These are phyloP conservation scores for Xestoiulus laeticollis DNA, from an alignment of 2,888 invertebrate genomes.

Conservation along the genomic window DNA sequence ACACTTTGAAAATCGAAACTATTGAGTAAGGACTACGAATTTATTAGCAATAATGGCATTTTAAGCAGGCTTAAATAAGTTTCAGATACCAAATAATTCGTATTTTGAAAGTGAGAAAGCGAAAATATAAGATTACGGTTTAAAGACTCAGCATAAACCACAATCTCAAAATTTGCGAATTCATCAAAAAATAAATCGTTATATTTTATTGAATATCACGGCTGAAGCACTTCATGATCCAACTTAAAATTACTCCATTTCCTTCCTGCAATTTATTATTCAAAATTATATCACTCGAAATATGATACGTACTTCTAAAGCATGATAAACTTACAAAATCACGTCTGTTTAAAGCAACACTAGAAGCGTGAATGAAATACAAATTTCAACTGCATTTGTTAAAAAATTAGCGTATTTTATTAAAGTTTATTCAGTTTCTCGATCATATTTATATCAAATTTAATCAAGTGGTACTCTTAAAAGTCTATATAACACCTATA, in stretches of 20 bases:
- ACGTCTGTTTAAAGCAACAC: background rate
- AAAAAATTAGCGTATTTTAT: background rate
- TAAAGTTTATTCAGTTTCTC: background rate
- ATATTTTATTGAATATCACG: background rate
- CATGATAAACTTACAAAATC: background rate
- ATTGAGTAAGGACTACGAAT: background rate
- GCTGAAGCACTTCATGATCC: background rate
- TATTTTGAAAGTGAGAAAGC: background rate
- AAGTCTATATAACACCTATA: no score
- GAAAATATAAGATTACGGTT: background rate
- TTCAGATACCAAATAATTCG: constrained; percentile 2
- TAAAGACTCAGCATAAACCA: background rate
- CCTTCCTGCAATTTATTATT: background rate
- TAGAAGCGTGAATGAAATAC: background rate
- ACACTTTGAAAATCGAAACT: background rate
- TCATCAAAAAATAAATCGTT: background rate
- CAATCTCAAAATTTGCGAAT: background rate
- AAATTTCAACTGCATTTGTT: background rate
- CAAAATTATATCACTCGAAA: background rate
- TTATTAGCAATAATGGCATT: constrained; percentile 21
- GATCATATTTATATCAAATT: background rate
- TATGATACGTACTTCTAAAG: background rate
- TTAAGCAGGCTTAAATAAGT: constrained; percentile 12
- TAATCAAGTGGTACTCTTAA: no score
- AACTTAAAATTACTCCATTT: background rate